Conservation (phyloP, 2,797 vertebrate species). For the Gouania willdenowi region DNA sequence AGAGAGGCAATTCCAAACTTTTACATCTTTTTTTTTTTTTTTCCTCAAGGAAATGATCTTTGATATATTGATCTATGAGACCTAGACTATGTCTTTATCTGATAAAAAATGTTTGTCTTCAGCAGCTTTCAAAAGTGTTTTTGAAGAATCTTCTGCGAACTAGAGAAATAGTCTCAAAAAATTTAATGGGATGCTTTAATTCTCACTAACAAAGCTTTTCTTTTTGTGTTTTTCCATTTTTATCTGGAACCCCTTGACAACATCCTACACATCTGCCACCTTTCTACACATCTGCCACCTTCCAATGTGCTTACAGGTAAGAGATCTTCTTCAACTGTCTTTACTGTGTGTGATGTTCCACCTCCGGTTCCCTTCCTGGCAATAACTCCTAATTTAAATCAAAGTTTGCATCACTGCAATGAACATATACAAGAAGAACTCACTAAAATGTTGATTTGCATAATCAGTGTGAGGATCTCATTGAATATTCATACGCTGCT, state of each 20-base stretch:
- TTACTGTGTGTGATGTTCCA: background rate
- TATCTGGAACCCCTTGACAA: slow-evolving; percentile 6
- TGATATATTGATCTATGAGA: too few relatives aligned
- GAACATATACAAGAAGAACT: slow-evolving; percentile 9
- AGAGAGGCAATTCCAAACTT: too few relatives aligned
- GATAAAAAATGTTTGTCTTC: too few relatives aligned
- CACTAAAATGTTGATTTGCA: slow-evolving; percentile 26
- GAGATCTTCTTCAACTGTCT: slow-evolving; percentile 3
- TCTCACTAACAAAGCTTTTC: slow-evolving; percentile 33
- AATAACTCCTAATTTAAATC: slow-evolving; percentile 13
- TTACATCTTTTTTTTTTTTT: too few relatives aligned
- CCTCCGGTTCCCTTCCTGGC: slow-evolving; percentile 6
- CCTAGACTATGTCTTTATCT: too few relatives aligned
- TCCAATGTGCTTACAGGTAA: slow-evolving; percentile 50
- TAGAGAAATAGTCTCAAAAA: too few relatives aligned
- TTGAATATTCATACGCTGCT: slow-evolving; percentile 49
- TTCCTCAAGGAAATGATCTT: too few relatives aligned
- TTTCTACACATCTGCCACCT: background rate
- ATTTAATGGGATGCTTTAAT: too few relatives aligned
- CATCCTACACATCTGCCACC: background rate
- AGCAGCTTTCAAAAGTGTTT: too few relatives aligned
- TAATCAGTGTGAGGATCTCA: slow-evolving; percentile 22
- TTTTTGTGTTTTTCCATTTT: slow-evolving; percentile 26
- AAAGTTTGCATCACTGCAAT: slow-evolving; percentile 18
- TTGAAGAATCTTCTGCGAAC: too few relatives aligned